Conservation (phyloP, 2,888 invertebrate genomes). For the Cistogaster globosa region DNA sequence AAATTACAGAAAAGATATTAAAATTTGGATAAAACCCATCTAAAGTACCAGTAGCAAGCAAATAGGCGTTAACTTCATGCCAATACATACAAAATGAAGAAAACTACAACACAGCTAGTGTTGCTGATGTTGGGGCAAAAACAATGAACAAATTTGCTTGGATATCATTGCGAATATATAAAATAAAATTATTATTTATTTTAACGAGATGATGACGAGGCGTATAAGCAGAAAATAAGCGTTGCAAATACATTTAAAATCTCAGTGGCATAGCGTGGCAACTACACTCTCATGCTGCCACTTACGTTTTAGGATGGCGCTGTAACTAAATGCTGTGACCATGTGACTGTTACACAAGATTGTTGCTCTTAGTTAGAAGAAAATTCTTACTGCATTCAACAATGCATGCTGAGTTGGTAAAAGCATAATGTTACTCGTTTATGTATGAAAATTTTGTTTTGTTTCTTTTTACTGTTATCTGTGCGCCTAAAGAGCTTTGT, state of each 20-base stretch:
- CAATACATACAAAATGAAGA: conserved; percentile 23
- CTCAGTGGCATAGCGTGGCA: conserved; percentile 43
- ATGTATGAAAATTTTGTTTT: conserved; percentile 16
- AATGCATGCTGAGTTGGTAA: conserved; percentile 58
- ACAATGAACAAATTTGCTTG: conserved; percentile 47
- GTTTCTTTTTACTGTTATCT: conserved; percentile 46
- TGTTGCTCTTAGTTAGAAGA: conserved; percentile 45
- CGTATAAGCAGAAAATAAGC: conserved; percentile 70
- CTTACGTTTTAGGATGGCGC: conserved; percentile 52
- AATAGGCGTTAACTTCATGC: conserved; percentile 43
- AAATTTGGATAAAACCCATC: not conserved
- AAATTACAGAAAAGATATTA: not conserved
- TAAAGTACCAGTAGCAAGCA: conserved; percentile 16
- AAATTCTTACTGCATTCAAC: conserved; percentile 6
- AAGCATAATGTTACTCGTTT: conserved; percentile 40
- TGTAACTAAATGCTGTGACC: conserved; percentile 33
- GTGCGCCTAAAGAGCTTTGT: conserved; percentile 62
- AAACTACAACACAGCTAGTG: conserved; percentile 16
- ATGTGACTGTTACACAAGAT: conserved; percentile 40
- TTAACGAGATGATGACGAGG: conserved; percentile 73
- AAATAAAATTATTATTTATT: conserved; percentile 65
- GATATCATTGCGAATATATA: conserved; percentile 3
- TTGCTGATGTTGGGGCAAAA: conserved; percentile 12
- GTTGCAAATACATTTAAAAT: conserved; percentile 58
- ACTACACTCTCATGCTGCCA: conserved; percentile 20